Base-by-base conservation (phyloP, 2,888 invertebrate species). In the Julus scandinavius region DNA sequence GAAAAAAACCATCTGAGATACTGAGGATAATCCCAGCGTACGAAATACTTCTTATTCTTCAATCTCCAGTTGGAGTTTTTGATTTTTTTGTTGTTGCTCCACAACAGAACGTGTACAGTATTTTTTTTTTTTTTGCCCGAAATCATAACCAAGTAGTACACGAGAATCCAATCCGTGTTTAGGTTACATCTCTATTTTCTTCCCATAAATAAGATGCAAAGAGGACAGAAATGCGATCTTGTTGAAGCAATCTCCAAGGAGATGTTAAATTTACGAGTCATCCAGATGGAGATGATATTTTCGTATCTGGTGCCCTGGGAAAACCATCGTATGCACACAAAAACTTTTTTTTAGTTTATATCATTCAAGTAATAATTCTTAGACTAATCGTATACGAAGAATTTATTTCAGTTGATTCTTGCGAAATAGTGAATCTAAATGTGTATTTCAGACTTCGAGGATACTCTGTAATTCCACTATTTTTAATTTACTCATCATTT, bases 131-230 rank as follows among this genome's bases (percentile, higher is more conserved):
- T 45, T 45, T 29, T 29, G 29, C 0, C 29, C 29, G 29, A 45
- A 45, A 45, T 45, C 15, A 54, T 54, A 54, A 17, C 54, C 54
- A 17, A 54, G 54, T 3, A 54, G 11, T 54, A 45, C 54, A 15
- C 54, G 63, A 63, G n/a, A n/a, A 63, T 63, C n/a, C 63, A 63
- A 63, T 63, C 63, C n/a, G 6, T n/a, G n/a, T 54, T 63, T 17
- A 63, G 17, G 63, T n/a, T n/a, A n/a, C 63, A 5, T 17, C 17
- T 15, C n/a, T 17, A 63, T 63, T 63, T 63, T n/a, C 17, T 54
- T 3, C 63, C 63, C 63, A 63, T 63, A 63, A 63, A 63, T 63
- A 63, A 63, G 17, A 63, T 54, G 54, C 63, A n/a, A 63, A 63
- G 17, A 63, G 63, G 63, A 4, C 63, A 63, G 63, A 63, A 63